Evolutionary conservation across 1,140 invertebrate genomes (phyloP).

Genomic region (Atta cephalotes): DNA sequence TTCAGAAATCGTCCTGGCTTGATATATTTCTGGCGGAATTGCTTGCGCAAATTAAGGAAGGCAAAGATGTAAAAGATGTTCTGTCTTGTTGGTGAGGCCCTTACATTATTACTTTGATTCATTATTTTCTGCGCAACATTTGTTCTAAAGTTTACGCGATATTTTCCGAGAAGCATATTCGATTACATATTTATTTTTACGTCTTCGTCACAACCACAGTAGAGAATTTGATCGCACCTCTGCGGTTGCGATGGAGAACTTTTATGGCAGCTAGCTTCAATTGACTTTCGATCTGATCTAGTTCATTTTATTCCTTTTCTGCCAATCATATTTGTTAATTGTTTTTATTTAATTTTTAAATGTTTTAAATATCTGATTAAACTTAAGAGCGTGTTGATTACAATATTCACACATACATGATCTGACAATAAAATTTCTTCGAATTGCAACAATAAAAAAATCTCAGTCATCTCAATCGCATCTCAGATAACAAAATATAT

Average conservation of each 20-base stretch:
- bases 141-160: background rate
- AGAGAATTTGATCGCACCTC: conserved; percentile 58
- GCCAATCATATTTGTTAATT: background rate
- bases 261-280: background rate
- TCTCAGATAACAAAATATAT: too few relatives aligned
- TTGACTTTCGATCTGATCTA: background rate
- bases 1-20: conserved; percentile 89
- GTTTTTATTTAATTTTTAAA: background rate
- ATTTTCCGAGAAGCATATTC: conserved; percentile 9
- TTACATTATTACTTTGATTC: background rate
- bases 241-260: conserved; percentile 43
- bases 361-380: conserved; percentile 11
- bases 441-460: too few relatives aligned
- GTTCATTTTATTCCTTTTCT: background rate
- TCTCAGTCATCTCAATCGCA: too few relatives aligned
- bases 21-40: conserved; percentile 89
- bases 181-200: conserved; percentile 27
- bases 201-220: conserved; percentile 46
- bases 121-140: conserved; percentile 7
- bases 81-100: conserved; percentile 88
- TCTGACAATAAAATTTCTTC: too few relatives aligned
- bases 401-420: background rate
- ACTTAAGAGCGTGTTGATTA: background rate
- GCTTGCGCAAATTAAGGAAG: conserved; percentile 87
- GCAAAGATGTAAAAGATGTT: conserved; percentile 87